Conservation (phyloP, 2,113 vertebrate genomes). For the Rhinoderma darwinii region DNA sequence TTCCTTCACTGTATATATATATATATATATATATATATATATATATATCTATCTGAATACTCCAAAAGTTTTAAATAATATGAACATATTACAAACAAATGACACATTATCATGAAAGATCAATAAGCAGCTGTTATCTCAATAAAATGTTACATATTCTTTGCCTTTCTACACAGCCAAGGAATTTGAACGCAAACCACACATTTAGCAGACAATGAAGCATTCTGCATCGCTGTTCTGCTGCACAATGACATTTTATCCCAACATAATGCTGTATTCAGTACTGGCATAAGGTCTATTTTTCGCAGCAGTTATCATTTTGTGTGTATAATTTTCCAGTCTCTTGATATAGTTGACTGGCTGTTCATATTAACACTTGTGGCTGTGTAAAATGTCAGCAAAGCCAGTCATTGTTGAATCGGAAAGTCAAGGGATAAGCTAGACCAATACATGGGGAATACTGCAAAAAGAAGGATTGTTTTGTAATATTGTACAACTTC, state of each 20-base stretch:
- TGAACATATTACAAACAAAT: background rate
- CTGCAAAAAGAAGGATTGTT: background rate
- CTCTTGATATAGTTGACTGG: constrained; percentile 1
- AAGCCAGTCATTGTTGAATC: constrained; percentile 12
- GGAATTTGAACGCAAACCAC: constrained; percentile 51
- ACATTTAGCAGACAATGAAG: constrained; percentile 36
- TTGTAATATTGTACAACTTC: background rate
- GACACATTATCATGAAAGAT: background rate
- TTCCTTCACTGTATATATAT: too few relatives aligned
- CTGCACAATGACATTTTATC: constrained; percentile 55
- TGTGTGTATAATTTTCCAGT: constrained; percentile 43
- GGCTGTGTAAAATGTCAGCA: constrained; percentile 11
- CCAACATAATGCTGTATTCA: constrained; percentile 54
- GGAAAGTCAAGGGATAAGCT: background rate
- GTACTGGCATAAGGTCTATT: constrained; percentile 40
- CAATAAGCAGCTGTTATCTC: constrained; percentile 18
- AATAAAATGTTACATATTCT: constrained; percentile 40
- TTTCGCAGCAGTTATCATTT: constrained; percentile 54
- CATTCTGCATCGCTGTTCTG: constrained; percentile 48
- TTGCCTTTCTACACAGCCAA: constrained; percentile 35
- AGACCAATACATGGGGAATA: background rate
- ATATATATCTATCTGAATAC: background rate
- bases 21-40: background rate
- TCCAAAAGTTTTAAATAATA: background rate
- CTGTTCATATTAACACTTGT: constrained; percentile 52